These are phyloP conservation scores for Malthinus seriepunctatus DNA, from an alignment of 2,888 invertebrate species.

Conservation along the genomic window DNA sequence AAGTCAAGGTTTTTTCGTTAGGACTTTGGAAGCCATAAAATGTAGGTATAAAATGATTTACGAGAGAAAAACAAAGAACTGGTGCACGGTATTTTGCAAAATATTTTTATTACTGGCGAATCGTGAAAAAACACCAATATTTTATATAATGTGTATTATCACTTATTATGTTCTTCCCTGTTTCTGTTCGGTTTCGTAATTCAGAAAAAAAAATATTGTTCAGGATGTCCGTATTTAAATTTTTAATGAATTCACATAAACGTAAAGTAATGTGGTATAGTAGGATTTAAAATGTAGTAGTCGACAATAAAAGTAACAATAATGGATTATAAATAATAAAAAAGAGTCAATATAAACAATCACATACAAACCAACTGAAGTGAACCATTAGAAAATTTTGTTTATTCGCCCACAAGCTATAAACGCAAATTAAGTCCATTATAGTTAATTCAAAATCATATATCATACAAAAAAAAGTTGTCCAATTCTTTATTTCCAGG, in stretches of 20 bases:
- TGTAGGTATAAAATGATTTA: too few relatives aligned
- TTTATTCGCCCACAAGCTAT: not conserved
- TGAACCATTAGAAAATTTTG: not conserved
- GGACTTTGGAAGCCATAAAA: too few relatives aligned
- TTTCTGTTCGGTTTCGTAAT: too few relatives aligned
- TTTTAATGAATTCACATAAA: not conserved
- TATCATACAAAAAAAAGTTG: conserved; percentile 20
- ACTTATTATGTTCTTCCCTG: too few relatives aligned
- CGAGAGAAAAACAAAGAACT: too few relatives aligned
- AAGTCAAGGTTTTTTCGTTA: too few relatives aligned
- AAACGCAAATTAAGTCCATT: conserved; percentile 3
- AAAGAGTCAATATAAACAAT: not conserved
- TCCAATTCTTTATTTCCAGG: conserved; percentile 27
- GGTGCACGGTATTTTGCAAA: too few relatives aligned
- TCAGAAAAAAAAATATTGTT: too few relatives aligned
- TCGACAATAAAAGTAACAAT: conserved; percentile 1
- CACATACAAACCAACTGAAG: not conserved
- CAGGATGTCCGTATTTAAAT: too few relatives aligned
- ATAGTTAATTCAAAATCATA: conserved; percentile 16
- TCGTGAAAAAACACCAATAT: too few relatives aligned
- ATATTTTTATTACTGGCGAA: too few relatives aligned
- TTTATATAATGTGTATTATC: too few relatives aligned
- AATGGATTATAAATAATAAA: conserved; percentile 1
- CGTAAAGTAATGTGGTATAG: not conserved
- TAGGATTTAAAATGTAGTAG: conserved; percentile 3